Evolutionary conservation across 2,113 vertebrate genomes (phyloP), one percentile per base, ranked within the genome.

Genomic region (Tamias sibiricus): DNA sequence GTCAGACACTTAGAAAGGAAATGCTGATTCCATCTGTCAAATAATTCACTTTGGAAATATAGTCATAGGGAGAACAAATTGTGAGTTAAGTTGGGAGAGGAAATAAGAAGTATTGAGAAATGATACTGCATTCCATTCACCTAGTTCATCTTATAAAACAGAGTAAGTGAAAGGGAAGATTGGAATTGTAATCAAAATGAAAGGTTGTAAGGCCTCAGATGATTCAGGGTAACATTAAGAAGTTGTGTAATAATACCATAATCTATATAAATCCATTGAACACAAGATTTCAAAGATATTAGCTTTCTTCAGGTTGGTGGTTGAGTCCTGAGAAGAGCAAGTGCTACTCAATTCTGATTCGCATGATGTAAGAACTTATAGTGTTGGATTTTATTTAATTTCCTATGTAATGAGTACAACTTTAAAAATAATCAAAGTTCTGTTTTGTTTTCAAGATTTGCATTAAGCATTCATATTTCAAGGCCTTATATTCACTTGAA

Each of bases 161-260:
- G 69, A 87, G 64, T 6, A 69, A 47, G 68, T 54, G 71, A 95
- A 62, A 93, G 30, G 68, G 79, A 94, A 96, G 92, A 92, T 59
- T 37, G 47, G 20, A 89, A 84, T 79, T 85, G 10, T 62, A 87
- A 85, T 76, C 24, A 68, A 92, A 93, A 92, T 4, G 42, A 91
- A 94, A 97, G 57, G 37, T 77, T 84, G 22, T 77, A 75, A 95
- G 86, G 6, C 52, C 62, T 68, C 68, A 47, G 47, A 76, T 87
- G 47, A 87, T 66, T 96, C 90, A 90, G 52, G 81, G n/a, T 68
- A 85, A 85, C 14, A 80, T 64, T 93, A 91, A 90, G 72, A 81
- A 66, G 26, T 77, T 74, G 32, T 57, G 10, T 80, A 85, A 80
- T 84, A 76, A 90, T 42, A 44, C 8, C 68, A 92, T 35, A 42